These are phyloP conservation scores for Haemorhous mexicanus DNA, from an alignment of 2,113 vertebrate species.

Conservation along the genomic window DNA sequence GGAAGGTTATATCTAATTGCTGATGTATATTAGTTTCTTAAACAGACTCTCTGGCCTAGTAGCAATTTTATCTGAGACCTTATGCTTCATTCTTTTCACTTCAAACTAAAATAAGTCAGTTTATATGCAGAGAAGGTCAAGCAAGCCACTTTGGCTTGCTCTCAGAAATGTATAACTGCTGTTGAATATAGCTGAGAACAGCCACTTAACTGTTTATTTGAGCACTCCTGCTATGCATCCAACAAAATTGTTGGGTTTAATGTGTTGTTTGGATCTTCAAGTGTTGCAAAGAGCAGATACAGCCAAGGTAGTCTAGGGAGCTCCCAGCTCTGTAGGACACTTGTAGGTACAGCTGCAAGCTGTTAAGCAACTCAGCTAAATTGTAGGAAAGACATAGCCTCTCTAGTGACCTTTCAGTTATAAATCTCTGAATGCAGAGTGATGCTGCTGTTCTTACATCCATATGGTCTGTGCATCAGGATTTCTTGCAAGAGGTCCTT, in stretches of 20 bases:
- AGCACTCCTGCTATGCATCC: background rate
- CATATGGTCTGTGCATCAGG: background rate
- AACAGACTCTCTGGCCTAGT: background rate
- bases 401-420: background rate
- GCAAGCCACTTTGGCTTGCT: background rate
- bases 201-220: background rate
- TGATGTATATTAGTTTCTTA: background rate
- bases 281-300: background rate
- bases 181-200: background rate
- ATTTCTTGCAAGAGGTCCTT: background rate
- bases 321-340: background rate
- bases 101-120: background rate
- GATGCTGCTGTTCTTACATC: background rate
- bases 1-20: background rate
- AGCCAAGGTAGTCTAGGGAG: background rate
- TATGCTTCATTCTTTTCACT: background rate
- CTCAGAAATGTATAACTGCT: background rate
- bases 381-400: background rate
- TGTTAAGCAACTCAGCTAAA: background rate
- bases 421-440: background rate
- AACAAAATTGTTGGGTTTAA: background rate
- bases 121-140: background rate
- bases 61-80: background rate
- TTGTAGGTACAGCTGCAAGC: background rate
- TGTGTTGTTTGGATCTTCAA: background rate